Conservation (phyloP, 2,113 vertebrate genomes). For the Tursiops truncatus region DNA sequence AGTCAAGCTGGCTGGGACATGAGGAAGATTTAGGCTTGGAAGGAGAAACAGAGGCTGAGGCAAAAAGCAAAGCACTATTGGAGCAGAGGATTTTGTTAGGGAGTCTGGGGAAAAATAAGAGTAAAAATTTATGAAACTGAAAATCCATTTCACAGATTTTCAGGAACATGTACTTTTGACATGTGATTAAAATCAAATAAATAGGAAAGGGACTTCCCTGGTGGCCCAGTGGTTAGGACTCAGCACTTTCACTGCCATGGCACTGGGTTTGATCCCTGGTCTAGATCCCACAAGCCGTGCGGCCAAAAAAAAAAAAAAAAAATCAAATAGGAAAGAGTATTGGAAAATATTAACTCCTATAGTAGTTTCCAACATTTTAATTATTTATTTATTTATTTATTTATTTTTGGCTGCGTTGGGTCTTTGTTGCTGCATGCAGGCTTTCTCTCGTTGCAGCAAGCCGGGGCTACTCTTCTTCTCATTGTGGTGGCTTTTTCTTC, state of each 20-base stretch:
- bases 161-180: not conserved
- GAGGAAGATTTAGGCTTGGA: not conserved
- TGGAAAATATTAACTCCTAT: not conserved
- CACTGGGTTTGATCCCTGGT: not conserved
- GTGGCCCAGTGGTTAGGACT: not conserved
- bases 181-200: not conserved
- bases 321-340: not conserved
- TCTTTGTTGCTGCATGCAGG: too few species aligned
- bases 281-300: not conserved
- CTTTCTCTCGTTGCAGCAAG: too few species aligned
- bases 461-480: too few species aligned
- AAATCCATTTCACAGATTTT: not conserved
- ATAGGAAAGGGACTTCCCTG: not conserved
- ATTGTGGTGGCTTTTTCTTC: too few species aligned
- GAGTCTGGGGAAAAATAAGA: not conserved
- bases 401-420: too few species aligned
- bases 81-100: not conserved
- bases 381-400: too few species aligned
- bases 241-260: not conserved
- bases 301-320: not conserved
- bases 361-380: not conserved
- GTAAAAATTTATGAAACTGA: not conserved
- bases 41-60: rapidly evolving
- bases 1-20: not conserved
- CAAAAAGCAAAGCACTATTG: not conserved